Base-by-base conservation (phyloP, 1,140 invertebrate species). In the Zaprionus capensis region DNA sequence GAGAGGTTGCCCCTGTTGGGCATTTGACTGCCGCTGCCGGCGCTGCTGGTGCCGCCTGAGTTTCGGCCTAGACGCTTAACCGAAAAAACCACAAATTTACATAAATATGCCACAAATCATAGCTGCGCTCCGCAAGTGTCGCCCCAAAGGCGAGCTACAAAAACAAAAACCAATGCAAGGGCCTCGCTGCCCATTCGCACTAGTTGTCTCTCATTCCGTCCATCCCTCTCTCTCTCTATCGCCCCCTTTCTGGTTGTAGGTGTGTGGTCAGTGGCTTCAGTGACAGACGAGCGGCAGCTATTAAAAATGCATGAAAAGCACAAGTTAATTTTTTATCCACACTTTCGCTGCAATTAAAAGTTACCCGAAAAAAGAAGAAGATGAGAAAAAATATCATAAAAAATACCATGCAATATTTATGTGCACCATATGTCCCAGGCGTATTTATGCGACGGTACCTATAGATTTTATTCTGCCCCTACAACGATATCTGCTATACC, bases 51-150 rank as follows among this genome's bases (percentile, higher is more conserved):
- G 38, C 22, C 4, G 36, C 63, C 20, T 22, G 46, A 68, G 65
- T 41, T 65, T 41, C n/a, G 53, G 68, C 68, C 75, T 61, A 64
- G 70, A 78, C 71, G 78, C 58, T 74, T 76, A 57, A 74, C 69
- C 31, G 69, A 73, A 86, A 86, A 85, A 86, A 87, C 83, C 84
- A 90, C 84, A 90, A 87, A 88, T 87, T 87, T 87, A 90, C 85
- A 87, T 87, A 87, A 87, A 87, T 87, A 87, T 79, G 85, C 84
- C 85, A 87, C 84, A 87, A 87, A 87, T 87, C 84, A 87, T 87
- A 78, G 81, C 85, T 68, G 56, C 36, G 51, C 36, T 9, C n/a
- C 7, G 24, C 56, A 74, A 73, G 71, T 72, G 69, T 72, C 78
- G 74, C 74, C 69, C 68, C 56, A 71, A 67, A 67, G n/a, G 66